Conservation (phyloP, 2,888 invertebrate genomes). For the Eupithecia dodoneata region DNA sequence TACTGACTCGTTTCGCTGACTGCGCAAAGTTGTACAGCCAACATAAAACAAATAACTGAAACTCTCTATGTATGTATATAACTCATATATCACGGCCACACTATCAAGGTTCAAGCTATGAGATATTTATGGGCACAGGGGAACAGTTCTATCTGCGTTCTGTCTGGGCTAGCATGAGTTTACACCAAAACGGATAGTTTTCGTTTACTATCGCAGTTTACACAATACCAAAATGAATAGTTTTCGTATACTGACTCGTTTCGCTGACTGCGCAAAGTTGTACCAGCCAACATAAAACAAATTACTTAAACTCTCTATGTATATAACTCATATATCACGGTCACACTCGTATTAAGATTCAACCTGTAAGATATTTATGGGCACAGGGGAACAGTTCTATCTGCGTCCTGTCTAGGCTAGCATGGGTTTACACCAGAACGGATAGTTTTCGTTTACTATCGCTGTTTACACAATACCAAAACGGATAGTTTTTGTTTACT, state of each 20-base stretch:
- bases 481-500: too few species aligned
- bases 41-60: background rate
- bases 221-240: too few species aligned
- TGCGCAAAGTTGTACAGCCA: background rate
- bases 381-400: slow-evolving; percentile 11
- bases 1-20: background rate
- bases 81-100: background rate
- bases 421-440: background rate
- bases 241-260: background rate
- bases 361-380: slow-evolving; percentile 14
- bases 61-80: too few species aligned
- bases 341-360: slow-evolving; percentile 13
- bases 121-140: slow-evolving; percentile 18
- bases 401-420: background rate
- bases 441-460: background rate
- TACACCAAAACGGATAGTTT: background rate
- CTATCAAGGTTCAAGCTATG: slow-evolving; percentile 13
- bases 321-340: background rate
- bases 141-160: slow-evolving; percentile 3
- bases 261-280: background rate
- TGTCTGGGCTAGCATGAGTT: background rate
- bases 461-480: too few species aligned
- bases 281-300: background rate
- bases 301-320: background rate
- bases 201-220: too few species aligned